Evolutionary conservation across 2,888 invertebrate genomes (phyloP), one percentile per base, ranked within the genome.

Genomic region (Marasmarcha lunaedactyla): DNA sequence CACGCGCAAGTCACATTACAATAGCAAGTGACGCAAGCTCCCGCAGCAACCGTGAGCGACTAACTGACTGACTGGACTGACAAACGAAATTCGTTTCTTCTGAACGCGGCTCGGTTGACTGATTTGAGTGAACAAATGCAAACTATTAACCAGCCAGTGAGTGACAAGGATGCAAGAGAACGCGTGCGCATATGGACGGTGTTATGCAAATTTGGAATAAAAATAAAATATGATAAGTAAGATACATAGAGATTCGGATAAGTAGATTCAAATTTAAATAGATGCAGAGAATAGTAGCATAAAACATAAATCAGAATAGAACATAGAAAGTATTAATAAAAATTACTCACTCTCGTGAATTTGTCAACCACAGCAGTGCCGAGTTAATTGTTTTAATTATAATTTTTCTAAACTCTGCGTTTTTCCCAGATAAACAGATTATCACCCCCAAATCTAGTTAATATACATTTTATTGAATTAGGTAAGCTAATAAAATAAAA

Each of bases 11-110:
- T 63, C 47, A 59, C 65, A 63, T 62, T 43, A 59, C 63, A 49
- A 44, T 47, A 44, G 53, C 46, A 51, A 3, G 47, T 51, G 60
- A 63, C 65, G 44, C 56, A 47, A 68, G 36, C 55, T 46, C 60
- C 38, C 57, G 43, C 43, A 52, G 56, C 52, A 54, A 46, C 65
- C 58, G 57, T 53, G 55, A 55, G 55, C 59, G 57, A 79, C 78
- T 78, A 60, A 61, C 52, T 64, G 63, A 64, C 66, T 65, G 69
- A n/a, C 64, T 52, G 49, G 55, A 45, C 47, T 51, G 48, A n/a
- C n/a, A n/a, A n/a, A n/a, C 20, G 20, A 20, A 20, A 20, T 20
- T 20, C 47, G 52, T 47, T 42, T 20, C 20, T 20, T 3, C 20
- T 20, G 20, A 7, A 5, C 20, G 20, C 20, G 20, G 4, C 3